Evolutionary conservation across 2,888 invertebrate species (phyloP), one percentile per base, ranked within the genome.

Genomic region (Nebria brevicollis): DNA sequence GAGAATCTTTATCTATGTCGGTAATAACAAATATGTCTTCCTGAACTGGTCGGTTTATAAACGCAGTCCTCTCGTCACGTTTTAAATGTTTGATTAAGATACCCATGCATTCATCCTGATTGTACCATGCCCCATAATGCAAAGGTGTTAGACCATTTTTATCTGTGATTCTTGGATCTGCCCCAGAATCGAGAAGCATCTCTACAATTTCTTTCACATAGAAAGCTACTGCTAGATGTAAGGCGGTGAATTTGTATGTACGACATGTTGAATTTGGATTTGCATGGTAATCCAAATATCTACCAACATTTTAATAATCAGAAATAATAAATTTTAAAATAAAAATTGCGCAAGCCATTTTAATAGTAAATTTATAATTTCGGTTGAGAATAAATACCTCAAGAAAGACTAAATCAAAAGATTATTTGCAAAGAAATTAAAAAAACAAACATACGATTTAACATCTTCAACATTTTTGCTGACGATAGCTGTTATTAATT

Each of bases 221-320:
- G 0, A 80, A 83, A 2, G 90, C 83, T 0, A 91, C 91, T 0
- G 91, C 91, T 15, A 88, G 76, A 84, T 92, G 91, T 82, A 90
- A 89, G 0, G 91, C 90, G 1, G 91, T 90, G 1, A 91, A 88
- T 13, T 89, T 85, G 75, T 87, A 88, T 6, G 89, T 82, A 0
- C 90, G 89, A 81, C 91, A 92, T 70, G 90, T 91, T 8, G 91
- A 90, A 83, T 91, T 90, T 0, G 90, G 89, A 79, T 89, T 90
- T 0, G 91, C 91, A 0, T 91, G 91, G 0, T 88, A 86, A 76
- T 90, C 88, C 0, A 91, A 85, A 1, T 90, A 86, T 81, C 91
- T 91, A 72, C 54, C 54, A 54, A 54, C 13, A 54, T 54, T 54
- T 54, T 54, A 34, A 7, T 7, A 54, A 54, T 54, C 13, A 54